A percentile compares a stretch with the other conserved stretches of the same genome.
phyloP scores from a whole-genome alignment of 2,888 invertebrate genomes.

The Acleris laterana region DNA sequence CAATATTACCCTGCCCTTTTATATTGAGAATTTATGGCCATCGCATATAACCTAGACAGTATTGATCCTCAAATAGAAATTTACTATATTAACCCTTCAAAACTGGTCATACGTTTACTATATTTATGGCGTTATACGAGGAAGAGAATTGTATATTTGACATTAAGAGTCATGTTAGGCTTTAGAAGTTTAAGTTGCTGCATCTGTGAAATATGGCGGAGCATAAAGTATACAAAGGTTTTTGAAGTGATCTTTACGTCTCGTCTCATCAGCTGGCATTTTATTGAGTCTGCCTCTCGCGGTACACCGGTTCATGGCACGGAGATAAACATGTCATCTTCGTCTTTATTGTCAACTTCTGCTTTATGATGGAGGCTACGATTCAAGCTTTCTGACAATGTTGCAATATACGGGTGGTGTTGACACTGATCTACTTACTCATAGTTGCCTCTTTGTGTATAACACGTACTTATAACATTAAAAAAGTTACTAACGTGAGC shows the following conservation, averaged over 20 bases:
- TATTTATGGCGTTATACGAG: constrained; percentile 44
- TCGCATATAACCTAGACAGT: constrained; percentile 16
- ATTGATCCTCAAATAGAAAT: constrained; percentile 27
- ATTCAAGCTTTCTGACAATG: constrained; percentile 20
- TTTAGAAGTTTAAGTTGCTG: constrained; percentile 45
- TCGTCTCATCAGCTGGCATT: constrained; percentile 58
- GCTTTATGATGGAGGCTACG: constrained; percentile 43
- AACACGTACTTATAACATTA: no score
- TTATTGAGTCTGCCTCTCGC: constrained; percentile 48
- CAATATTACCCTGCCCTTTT: neutral
- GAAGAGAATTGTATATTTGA: constrained; percentile 47
- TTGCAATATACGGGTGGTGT: constrained; percentile 9
- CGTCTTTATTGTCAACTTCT: constrained; percentile 50
- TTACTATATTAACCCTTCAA: constrained; percentile 29
- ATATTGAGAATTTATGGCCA: constrained; percentile 10
- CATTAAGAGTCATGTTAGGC: constrained; percentile 47
- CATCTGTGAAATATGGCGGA: constrained; percentile 50
- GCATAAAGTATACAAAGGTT: constrained; percentile 51
- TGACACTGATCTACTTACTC: neutral
- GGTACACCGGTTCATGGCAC: constrained; percentile 47
- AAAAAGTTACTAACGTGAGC: no score
- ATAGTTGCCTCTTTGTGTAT: neutral
- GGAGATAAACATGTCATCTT: constrained; percentile 57
- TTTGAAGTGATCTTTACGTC: constrained; percentile 51
- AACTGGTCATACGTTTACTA: constrained; percentile 40